Conservation (phyloP, 2,113 vertebrate genomes). For the Burhinus oedicnemus region DNA sequence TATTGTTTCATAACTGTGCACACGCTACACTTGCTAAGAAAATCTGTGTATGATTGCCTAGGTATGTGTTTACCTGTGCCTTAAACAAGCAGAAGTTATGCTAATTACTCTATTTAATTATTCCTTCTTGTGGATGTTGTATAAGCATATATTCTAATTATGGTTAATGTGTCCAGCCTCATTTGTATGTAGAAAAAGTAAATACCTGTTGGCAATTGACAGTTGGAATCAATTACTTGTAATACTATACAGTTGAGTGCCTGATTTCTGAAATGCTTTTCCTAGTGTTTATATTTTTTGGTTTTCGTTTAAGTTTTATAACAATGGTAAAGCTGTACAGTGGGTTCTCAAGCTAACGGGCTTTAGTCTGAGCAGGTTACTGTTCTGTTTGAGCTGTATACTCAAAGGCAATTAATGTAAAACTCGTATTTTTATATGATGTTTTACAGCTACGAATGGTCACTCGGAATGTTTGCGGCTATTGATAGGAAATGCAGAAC, state of each 20-base stretch:
- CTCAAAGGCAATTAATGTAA: not conserved
- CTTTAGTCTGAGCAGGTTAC: not conserved
- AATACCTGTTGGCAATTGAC: not conserved
- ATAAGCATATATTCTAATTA: not conserved
- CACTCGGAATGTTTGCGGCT: slow-evolving; percentile 96
- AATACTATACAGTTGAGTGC: not conserved
- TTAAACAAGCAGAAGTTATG: not conserved
- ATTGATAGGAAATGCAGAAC: slow-evolving; percentile 93
- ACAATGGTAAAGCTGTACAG: not conserved
- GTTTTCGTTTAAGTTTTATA: not conserved
- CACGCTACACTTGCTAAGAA: not conserved
- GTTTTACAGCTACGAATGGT: slow-evolving; percentile 90
- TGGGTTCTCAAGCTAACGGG: not conserved
- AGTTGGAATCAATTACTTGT: not conserved
- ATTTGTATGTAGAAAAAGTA: not conserved
- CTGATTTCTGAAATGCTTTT: not conserved
- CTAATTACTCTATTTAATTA: not conserved
- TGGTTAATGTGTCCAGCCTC: not conserved
- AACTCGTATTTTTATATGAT: not conserved
- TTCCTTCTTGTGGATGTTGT: not conserved
- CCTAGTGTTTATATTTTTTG: not conserved
- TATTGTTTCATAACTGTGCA: not conserved
- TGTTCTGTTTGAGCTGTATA: not conserved
- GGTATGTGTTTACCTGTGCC: not conserved
- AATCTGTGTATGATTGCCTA: not conserved